phyloP scores from a whole-genome alignment of 2,797 vertebrate genomes.

The Diplodus puntazzo region DNA sequence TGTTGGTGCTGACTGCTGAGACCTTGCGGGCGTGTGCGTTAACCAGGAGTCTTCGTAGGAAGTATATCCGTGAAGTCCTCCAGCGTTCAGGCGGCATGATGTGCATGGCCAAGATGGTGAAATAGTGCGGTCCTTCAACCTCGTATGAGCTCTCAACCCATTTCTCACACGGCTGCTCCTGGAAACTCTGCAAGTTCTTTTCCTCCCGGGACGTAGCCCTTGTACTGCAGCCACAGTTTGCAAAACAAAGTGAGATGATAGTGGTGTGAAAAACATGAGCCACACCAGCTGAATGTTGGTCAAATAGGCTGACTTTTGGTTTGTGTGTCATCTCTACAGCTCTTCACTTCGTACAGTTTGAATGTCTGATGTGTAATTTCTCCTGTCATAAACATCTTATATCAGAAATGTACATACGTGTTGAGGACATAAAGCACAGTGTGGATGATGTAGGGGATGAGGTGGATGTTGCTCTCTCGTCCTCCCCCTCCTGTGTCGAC shows the following conservation, averaged over 20 bases:
- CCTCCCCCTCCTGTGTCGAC: conserved; percentile 96
- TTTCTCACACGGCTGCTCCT: conserved; percentile 97
- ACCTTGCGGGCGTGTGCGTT: conserved; percentile 90
- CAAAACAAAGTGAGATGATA: neutral
- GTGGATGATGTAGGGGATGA: conserved; percentile 99
- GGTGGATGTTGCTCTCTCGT: conserved; percentile 98
- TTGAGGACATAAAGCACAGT: conserved; percentile 99
- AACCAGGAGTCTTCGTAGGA: conserved; percentile 92
- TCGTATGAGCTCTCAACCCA: conserved; percentile 98
- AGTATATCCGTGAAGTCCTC: conserved; percentile 89
- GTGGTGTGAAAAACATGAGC: neutral
- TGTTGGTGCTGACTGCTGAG: conserved; percentile 91
- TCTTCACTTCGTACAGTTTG: neutral
- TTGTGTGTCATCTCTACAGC: neutral
- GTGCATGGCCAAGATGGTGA: conserved; percentile 94
- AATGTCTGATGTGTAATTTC: conserved; percentile 5
- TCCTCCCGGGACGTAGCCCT: conserved; percentile 97
- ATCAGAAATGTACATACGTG: conserved; percentile 87
- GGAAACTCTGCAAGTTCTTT: conserved; percentile 97
- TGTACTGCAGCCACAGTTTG: conserved; percentile 81
- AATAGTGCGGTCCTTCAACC: conserved; percentile 98
- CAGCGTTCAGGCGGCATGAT: conserved; percentile 93
- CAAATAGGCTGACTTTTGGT: neutral
- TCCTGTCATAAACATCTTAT: neutral
- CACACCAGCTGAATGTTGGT: neutral